phyloP scores from a whole-genome alignment of 2,797 vertebrate species.

The Pteropus rufus region DNA sequence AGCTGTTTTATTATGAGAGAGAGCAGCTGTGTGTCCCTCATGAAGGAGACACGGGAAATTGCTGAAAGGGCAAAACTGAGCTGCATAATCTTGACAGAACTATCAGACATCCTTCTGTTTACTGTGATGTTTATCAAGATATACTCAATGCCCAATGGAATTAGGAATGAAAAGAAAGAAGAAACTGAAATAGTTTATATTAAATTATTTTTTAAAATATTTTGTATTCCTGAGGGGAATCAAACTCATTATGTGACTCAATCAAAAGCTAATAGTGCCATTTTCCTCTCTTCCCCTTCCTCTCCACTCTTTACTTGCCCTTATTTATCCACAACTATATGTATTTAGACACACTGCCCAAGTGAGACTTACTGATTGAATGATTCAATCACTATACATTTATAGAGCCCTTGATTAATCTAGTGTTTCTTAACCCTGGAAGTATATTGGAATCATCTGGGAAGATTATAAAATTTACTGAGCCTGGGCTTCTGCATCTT shows the following conservation, averaged over 20 bases:
- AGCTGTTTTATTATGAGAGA: slow-evolving; percentile 70
- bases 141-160: background rate
- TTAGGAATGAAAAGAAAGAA: slow-evolving; percentile 3
- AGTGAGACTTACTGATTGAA: background rate
- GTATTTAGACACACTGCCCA: background rate
- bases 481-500: background rate
- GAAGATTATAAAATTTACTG: background rate
- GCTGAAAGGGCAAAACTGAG: background rate
- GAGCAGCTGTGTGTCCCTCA: slow-evolving; percentile 66
- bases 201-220: background rate
- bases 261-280: background rate
- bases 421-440: background rate
- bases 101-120: rapidly evolving
- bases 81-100: background rate
- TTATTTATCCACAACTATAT: background rate
- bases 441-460: background rate
- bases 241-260: background rate
- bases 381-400: background rate
- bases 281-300: background rate
- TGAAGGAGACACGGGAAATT: slow-evolving; percentile 8
- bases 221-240: background rate
- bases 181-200: background rate
- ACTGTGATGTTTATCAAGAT: rapidly evolving
- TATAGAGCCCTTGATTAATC: background rate
- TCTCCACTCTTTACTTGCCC: background rate